These are phyloP conservation scores for Chrysomela aeneicollis DNA, from an alignment of 2,888 invertebrate species.

Conservation along the genomic window DNA sequence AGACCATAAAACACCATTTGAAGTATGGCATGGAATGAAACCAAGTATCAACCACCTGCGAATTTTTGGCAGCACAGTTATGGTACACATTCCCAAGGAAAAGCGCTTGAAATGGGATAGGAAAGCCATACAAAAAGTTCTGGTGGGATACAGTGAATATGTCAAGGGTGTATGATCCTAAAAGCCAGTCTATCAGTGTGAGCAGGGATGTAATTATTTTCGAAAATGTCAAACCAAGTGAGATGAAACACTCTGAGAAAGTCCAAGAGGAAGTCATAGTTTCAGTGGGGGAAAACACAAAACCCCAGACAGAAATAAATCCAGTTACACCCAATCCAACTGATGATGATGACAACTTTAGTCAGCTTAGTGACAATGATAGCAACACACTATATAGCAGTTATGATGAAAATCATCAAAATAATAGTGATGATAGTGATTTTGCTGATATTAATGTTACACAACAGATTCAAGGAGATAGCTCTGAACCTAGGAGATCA, in stretches of 20 bases:
- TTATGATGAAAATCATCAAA: neutral
- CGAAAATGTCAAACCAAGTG: slow-evolving; percentile 3
- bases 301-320: too few species aligned
- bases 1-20: slow-evolving; percentile 48
- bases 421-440: neutral
- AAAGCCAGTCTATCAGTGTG: neutral
- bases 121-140: slow-evolving; percentile 42
- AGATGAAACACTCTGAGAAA: neutral
- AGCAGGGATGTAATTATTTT: slow-evolving; percentile 10
- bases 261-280: too few species aligned
- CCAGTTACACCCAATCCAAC: too few species aligned
- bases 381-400: too few species aligned
- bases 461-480: neutral
- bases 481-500: neutral
- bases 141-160: slow-evolving; percentile 46
- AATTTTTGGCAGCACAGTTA: slow-evolving; percentile 48
- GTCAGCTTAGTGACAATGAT: neutral
- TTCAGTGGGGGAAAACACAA: too few species aligned
- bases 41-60: slow-evolving; percentile 49
- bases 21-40: slow-evolving; percentile 47
- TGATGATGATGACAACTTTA: slow-evolving; percentile 1
- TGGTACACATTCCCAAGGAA: slow-evolving; percentile 50
- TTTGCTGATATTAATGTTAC: neutral
- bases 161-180: slow-evolving; percentile 36
- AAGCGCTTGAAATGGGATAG: slow-evolving; percentile 49